Evolutionary conservation across 1,140 invertebrate species (phyloP), one percentile per base, ranked within the genome.

Genomic region (Drosophila tsacasi): DNA sequence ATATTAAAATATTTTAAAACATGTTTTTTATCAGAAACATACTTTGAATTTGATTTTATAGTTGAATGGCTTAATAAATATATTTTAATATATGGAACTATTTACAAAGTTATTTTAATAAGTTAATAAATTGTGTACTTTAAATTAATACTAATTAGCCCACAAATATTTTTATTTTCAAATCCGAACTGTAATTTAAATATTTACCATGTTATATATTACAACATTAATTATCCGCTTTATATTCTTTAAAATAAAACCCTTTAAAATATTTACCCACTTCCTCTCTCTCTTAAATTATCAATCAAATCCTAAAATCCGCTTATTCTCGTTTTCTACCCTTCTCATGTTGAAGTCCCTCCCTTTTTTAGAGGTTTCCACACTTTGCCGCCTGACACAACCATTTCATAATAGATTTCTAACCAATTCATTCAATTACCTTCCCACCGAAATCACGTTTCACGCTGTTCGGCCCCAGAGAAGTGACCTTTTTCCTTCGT

Each of bases 391-490:
- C 47, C 37, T 71, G 64, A 67, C 64, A 67, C 30, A 47, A 67
- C 59, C 32, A 32, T 64, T 46, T 25, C 42, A 71, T 71, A 71
- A 71, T 71, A 37, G 67, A 71, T 68, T 71, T 35, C 67, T 55
- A 71, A 71, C 49, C 64, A 42, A 71, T 71, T 71, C 63, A 71
- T 55, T 71, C 63, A 68, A 71, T 71, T 71, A 68, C 64, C 52
- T 32, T 25, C 19, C 49, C 64, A 71, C 67, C 15, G 49, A 71
- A 71, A 71, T 71, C 67, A 69, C 63, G 52, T 71, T 71, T 71
- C 49, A 68, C 50, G 67, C 67, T 71, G 49, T 39, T 68, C 42
- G 67, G 30, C 35, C 3, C 63, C 17, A 52, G 63, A 39, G 23
- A 57, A 71, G 67, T 27, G 39, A 55, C 64, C 64, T 30, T 55